A percentile compares a stretch with the other conserved stretches of the same genome.
These are phyloP conservation scores for Mya arenaria DNA, from an alignment of 1,140 invertebrate genomes.

Conservation along the genomic window DNA sequence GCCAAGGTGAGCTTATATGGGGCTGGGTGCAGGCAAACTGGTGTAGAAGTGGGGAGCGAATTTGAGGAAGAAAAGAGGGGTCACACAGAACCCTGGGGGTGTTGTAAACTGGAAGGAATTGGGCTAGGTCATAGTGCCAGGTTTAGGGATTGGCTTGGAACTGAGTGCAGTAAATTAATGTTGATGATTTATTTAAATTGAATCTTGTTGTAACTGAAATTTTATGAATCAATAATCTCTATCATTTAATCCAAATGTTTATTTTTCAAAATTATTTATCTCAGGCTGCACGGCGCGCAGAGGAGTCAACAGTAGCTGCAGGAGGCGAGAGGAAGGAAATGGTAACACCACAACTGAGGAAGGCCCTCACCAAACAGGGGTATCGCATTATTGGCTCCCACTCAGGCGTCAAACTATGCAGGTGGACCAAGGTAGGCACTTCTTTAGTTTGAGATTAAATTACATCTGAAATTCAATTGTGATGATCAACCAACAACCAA, in stretches of 20 bases:
- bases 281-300: conserved; percentile 54
- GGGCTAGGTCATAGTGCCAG: not conserved
- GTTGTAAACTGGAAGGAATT: not conserved
- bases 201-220: too few relatives aligned
- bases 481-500: too few relatives aligned
- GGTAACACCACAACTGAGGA: conserved; percentile 84
- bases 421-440: conserved; percentile 85
- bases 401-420: conserved; percentile 86
- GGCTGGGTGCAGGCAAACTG: too few relatives aligned
- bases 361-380: conserved; percentile 85
- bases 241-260: too few relatives aligned
- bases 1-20: conserved; percentile 67
- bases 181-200: too few relatives aligned
- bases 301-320: conserved; percentile 44
- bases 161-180: not conserved
- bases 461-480: too few relatives aligned
- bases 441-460: not conserved
- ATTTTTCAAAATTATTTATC: too few relatives aligned
- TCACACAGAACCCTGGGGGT: too few relatives aligned
- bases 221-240: too few relatives aligned
- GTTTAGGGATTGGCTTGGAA: not conserved
- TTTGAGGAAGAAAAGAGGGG: not conserved
- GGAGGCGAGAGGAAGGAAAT: conserved; percentile 82
- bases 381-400: conserved; percentile 86
- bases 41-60: too few relatives aligned